Conservation (phyloP, 2,888 invertebrate genomes). For the Gerris lacustris region DNA sequence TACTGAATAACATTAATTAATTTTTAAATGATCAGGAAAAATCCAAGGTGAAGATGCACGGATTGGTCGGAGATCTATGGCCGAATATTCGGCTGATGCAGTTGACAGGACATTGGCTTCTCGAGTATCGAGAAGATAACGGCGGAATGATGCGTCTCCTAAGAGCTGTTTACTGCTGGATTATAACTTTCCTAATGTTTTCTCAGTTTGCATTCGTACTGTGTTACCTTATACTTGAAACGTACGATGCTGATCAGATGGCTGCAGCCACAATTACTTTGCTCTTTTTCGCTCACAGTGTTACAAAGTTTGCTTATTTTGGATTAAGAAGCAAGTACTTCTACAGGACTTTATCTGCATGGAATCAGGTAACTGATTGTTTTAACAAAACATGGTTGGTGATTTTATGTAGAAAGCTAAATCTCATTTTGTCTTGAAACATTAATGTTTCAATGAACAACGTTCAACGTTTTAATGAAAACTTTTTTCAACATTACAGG, state of each 20-base stretch:
- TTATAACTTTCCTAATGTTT: slow-evolving; percentile 27
- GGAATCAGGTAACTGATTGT: slow-evolving; percentile 47
- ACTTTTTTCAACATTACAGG: slow-evolving; percentile 35
- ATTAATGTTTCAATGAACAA: no score
- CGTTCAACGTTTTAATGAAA: no score
- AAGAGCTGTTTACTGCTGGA: slow-evolving; percentile 37
- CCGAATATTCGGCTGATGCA: slow-evolving; percentile 71
- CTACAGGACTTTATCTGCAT: slow-evolving; percentile 58
- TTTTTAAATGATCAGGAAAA: slow-evolving; percentile 29
- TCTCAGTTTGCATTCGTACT: slow-evolving; percentile 46
- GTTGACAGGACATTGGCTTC: slow-evolving; percentile 61
- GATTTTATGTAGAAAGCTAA: no score
- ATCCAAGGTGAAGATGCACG: slow-evolving; percentile 43
- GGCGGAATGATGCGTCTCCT: slow-evolving; percentile 35
- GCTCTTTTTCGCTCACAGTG: slow-evolving; percentile 63
- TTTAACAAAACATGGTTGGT: neutral
- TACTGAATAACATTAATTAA: neutral
- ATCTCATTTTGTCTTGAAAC: no score
- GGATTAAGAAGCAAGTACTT: slow-evolving; percentile 56
- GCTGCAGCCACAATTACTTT: slow-evolving; percentile 70
- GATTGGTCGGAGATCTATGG: slow-evolving; percentile 72
- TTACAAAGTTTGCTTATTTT: slow-evolving; percentile 62
- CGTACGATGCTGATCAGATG: slow-evolving; percentile 58
- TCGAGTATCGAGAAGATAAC: slow-evolving; percentile 52
- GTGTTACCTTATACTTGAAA: slow-evolving; percentile 56